A percentile compares a stretch with the other conserved stretches of the same genome.
Evolutionary conservation across 2,888 invertebrate genomes (phyloP).

Genomic region (Anarsia innoxiella): DNA sequence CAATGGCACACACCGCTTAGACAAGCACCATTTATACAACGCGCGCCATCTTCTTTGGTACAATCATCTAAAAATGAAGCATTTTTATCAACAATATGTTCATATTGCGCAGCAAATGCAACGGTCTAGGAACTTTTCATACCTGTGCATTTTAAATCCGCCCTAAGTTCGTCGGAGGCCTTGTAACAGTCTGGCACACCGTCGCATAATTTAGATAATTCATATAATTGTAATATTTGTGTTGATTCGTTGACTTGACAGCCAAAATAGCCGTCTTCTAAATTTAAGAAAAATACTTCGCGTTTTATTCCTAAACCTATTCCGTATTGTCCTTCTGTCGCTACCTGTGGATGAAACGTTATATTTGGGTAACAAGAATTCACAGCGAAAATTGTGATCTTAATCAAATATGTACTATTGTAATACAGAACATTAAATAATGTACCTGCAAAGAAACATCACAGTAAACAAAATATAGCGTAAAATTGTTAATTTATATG

Average conservation of each 20-base stretch:
- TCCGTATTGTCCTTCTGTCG: slow-evolving; percentile 86
- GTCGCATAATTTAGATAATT: slow-evolving; percentile 96
- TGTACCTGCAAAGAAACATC: no score
- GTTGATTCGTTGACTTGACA: slow-evolving; percentile 98
- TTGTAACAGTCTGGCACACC: slow-evolving; percentile 91
- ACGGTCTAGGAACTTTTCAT: slow-evolving; percentile 43
- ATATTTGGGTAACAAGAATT: no score
- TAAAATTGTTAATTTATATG: no score
- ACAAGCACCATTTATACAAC: slow-evolving; percentile 94
- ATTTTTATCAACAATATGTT: background rate
- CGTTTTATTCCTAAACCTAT: slow-evolving; percentile 89
- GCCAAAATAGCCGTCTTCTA: slow-evolving; percentile 98
- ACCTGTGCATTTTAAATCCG: slow-evolving; percentile 96
- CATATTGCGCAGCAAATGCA: background rate
- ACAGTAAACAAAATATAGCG: no score
- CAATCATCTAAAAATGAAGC: slow-evolving; percentile 85
- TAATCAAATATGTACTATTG: no score
- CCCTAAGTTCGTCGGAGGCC: slow-evolving; percentile 92
- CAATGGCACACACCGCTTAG: slow-evolving; percentile 95
- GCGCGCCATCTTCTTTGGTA: slow-evolving; percentile 91
- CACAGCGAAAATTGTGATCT: no score
- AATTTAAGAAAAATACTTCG: slow-evolving; percentile 96
- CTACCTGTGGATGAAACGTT: slow-evolving; percentile 70
- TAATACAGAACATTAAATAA: no score
- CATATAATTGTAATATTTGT: slow-evolving; percentile 95